A percentile compares a stretch with the other conserved stretches of the same genome.
These are phyloP conservation scores for Stenolophus ochropezus DNA, from an alignment of 2,888 invertebrate genomes.

Conservation along the genomic window DNA sequence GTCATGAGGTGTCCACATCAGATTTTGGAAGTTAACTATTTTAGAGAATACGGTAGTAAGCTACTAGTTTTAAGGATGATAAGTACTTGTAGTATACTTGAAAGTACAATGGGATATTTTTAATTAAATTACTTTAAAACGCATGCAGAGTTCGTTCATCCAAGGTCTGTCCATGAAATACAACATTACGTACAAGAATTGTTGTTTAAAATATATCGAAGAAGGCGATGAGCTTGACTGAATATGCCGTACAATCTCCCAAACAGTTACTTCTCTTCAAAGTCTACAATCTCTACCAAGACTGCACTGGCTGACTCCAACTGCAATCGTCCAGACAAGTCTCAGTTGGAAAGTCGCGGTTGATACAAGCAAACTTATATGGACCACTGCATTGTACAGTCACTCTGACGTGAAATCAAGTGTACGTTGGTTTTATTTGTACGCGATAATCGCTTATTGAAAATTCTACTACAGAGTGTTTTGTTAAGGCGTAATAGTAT, in stretches of 20 bases:
- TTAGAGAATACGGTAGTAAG: no score
- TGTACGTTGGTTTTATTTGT: slow-evolving; percentile 56
- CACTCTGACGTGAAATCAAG: slow-evolving; percentile 58
- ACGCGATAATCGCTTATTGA: slow-evolving; percentile 58
- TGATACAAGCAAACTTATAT: neutral
- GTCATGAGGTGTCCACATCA: no score
- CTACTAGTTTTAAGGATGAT: no score
- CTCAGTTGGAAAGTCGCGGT: neutral
- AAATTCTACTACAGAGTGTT: slow-evolving; percentile 55
- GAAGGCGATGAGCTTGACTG: slow-evolving; percentile 58
- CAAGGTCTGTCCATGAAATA: slow-evolving; percentile 39
- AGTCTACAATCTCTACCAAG: neutral
- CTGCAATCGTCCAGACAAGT: neutral
- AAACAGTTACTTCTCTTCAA: neutral
- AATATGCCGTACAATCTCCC: slow-evolving; percentile 35
- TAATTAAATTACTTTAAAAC: neutral
- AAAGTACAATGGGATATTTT: no score
- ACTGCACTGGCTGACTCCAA: neutral
- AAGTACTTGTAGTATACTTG: no score
- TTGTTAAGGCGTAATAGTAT: slow-evolving; percentile 51
- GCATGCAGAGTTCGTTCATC: slow-evolving; percentile 2
- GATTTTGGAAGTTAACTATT: no score
- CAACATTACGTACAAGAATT: slow-evolving; percentile 53
- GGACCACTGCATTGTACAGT: slow-evolving; percentile 52
- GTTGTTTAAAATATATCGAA: slow-evolving; percentile 55